Evolutionary conservation across 2,113 vertebrate genomes (phyloP).

Genomic region (Pardalotus punctatus): DNA sequence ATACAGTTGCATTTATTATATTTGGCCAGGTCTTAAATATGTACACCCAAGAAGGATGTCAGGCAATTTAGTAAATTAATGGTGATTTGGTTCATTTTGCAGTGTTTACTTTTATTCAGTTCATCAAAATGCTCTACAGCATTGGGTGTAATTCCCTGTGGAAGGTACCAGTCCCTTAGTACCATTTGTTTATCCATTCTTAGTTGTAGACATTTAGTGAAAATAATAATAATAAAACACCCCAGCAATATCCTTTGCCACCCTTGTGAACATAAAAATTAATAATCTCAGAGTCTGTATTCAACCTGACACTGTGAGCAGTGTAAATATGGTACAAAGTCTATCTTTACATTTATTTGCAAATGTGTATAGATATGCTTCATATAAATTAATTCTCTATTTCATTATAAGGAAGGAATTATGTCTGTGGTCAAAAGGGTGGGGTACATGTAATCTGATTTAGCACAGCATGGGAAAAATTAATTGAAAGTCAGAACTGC

Average conservation of each 20-base stretch:
- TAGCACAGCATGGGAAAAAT: constrained; percentile 80
- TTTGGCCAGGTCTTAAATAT: not conserved
- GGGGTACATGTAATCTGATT: constrained; percentile 79
- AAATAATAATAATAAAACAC: constrained; percentile 40
- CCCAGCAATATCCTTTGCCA: constrained; percentile 28
- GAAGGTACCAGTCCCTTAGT: not conserved
- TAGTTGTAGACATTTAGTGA: constrained; percentile 17
- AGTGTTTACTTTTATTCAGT: not conserved
- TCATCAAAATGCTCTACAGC: not conserved
- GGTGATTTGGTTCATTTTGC: not conserved
- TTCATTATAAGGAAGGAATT: constrained; percentile 78
- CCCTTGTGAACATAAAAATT: constrained; percentile 60
- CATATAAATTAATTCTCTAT: constrained; percentile 76
- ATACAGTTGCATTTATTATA: not conserved
- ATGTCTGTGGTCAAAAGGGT: constrained; percentile 74
- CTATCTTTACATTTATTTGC: constrained; percentile 77
- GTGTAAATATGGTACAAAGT: constrained; percentile 52
- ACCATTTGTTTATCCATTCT: constrained; percentile 30
- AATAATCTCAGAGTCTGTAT: constrained; percentile 57
- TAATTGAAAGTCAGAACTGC: constrained; percentile 82
- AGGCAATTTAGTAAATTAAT: constrained; percentile 18
- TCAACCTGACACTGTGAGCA: constrained; percentile 25
- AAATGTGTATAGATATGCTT: constrained; percentile 77
- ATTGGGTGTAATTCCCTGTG: not conserved
- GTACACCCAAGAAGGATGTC: not conserved